A percentile compares a stretch with the other conserved stretches of the same genome.
phyloP scores from a whole-genome alignment of 2,113 vertebrate genomes.

The Motacilla tschutschensis region DNA sequence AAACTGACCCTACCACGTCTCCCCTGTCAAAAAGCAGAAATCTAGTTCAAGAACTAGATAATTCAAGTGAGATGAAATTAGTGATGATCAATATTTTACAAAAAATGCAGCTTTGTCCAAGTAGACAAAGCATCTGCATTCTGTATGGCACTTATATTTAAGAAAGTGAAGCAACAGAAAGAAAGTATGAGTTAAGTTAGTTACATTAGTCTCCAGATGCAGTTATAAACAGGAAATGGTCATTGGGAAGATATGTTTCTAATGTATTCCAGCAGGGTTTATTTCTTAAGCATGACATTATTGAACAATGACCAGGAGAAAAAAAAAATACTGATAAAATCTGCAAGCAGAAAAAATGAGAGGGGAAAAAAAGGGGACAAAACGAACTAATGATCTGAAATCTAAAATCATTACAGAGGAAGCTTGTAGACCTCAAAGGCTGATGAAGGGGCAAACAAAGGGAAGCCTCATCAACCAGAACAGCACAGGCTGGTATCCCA shows the following conservation, averaged over 20 bases:
- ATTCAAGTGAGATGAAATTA: neutral
- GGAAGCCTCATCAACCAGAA: neutral
- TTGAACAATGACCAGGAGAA: constrained; percentile 34
- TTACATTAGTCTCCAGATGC: constrained; percentile 43
- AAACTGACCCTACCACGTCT: neutral
- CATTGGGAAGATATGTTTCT: constrained; percentile 55
- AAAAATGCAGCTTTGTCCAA: neutral
- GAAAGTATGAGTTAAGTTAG: constrained; percentile 5
- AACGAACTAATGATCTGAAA: neutral
- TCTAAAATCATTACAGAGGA: neutral
- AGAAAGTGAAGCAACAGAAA: constrained; percentile 15
- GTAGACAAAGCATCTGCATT: neutral
- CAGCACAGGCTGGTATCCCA: neutral
- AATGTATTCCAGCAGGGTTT: constrained; percentile 53
- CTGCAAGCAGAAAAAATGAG: neutral
- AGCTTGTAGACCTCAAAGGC: neutral
- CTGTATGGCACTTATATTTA: neutral
- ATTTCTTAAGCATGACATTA: constrained; percentile 35
- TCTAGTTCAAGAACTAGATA: neutral
- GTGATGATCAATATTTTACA: neutral
- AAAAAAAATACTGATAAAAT: constrained; percentile 14
- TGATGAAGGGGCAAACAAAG: neutral
- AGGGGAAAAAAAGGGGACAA: neutral
- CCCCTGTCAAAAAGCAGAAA: neutral
- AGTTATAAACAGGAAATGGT: constrained; percentile 61